Evolutionary conservation across 1,140 invertebrate genomes (phyloP), one percentile per base, ranked within the genome.

Genomic region (Heliconius congener): DNA sequence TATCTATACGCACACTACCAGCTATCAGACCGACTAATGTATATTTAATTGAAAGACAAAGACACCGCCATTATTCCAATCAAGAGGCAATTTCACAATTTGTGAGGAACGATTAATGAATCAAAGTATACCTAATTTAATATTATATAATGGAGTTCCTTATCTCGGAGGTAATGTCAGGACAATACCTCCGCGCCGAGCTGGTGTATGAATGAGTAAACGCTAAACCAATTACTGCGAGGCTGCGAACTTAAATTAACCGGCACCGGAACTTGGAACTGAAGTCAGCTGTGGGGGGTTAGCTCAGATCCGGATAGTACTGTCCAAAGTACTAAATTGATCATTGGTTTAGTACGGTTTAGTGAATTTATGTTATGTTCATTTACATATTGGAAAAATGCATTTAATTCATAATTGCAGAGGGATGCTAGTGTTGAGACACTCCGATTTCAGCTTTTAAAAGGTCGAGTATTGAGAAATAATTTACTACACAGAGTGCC

Each of bases 241-340:
- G 50, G 78, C 74, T 76, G 60, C 73, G 82, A 86, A 85, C 85
- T 85, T 86, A 84, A 84, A 86, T 86, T 85, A 84, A 84, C 85
- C 57, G 82, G 27, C 2, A n/a, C 55, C 19, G 71, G 60, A 66
- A 66, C 9, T 66, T 30, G 60, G 60, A 11, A 57, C 60, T 19
- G 6, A 52, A 52, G 50, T 66, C 60, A 27, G 60, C 60, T 30
- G 60, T 66, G 23, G 27, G 57, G n/a, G 60, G 60, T 16, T 11
- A 66, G 27, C 60, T 66, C 60, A 66, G 60, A 16, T 66, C 60
- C 60, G 60, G 57, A 30, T 66, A 13, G 60, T 27, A 66, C 60
- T 66, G 23, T 27, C 60, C 23, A 66, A 66, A 66, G 3, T n/a
- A 27, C 60, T 66, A 16, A 66, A 27, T 66, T 13, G 60, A n/a